Base-by-base conservation (phyloP, 2,797 vertebrate species). In the Centroberyx gerrardi region DNA sequence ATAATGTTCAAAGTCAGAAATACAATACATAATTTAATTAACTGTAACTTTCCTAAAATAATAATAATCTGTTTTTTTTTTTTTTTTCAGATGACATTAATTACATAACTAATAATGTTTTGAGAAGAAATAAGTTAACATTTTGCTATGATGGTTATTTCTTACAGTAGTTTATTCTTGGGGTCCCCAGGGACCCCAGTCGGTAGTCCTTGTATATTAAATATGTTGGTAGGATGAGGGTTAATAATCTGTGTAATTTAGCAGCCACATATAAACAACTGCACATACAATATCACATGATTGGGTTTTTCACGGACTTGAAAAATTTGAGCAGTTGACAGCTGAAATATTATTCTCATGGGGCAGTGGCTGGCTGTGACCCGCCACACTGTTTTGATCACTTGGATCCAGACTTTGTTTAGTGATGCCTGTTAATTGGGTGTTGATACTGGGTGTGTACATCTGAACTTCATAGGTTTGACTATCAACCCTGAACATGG, bases 391-490 rank as follows among this genome's bases (percentile, higher is more conserved):
- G 46, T 72, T 64, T n/a, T 74, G 68, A 51, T 74, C 22, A 4
- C 62, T 62, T 38, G 12, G 54, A 15, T 29, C 40, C 27, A 58
- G 44, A 28, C 63, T 74, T 62, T 75, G 62, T 27, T 68, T 72
- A 8, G 64, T 36, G 15, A 31, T 68, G 8, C 56, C 76, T 33
- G 48, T 49, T 49, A 69, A 62, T 36, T 51, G 27, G 3, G 46
- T 27, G n/a, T 82, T 72, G 36, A 68, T 66, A 40, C 42, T 55
- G 8, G 48, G 33, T 28, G 62, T 53, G 68, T 80, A 80, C 82
- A 87, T 82, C 38, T 82, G 71, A 54, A 84, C 74, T 17, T 82
- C 76, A 44, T 78, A 82, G 9, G 76, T 80, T 28, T 84, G 71
- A 70, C n/a, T 54, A n/a, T 84, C 85, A 18, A 84, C 64, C 28